Evolutionary conservation across 92 coral and sea anemone species (phyloP).

Genomic region (Zoanthus sociatus): DNA sequence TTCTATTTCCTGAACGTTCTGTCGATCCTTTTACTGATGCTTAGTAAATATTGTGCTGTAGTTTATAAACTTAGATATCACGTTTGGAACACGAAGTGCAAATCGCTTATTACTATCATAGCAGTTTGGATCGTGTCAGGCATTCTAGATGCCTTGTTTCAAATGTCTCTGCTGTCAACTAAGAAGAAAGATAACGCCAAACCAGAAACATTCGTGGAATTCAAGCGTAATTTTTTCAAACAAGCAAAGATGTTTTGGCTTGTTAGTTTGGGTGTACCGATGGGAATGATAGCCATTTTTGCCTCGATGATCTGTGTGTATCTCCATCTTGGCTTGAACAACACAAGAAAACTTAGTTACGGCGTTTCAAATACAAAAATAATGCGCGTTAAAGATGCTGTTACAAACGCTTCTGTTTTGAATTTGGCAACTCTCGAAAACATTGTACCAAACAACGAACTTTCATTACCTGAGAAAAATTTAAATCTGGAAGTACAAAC

Average conservation of each 20-base stretch:
- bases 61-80: slow-evolving; percentile 20
- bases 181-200: background rate
- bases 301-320: slow-evolving; percentile 1
- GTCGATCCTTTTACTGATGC: slow-evolving; percentile 27
- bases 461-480: background rate
- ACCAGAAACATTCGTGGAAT: background rate
- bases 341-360: background rate
- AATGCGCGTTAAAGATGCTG: background rate
- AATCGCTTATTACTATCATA: background rate
- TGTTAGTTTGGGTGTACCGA: background rate
- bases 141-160: slow-evolving; percentile 3
- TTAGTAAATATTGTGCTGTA: slow-evolving; percentile 27
- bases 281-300: slow-evolving; percentile 20
- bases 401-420: background rate
- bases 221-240: slow-evolving; percentile 8
- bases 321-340: background rate
- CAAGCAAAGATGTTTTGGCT: slow-evolving; percentile 9
- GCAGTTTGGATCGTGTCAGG: slow-evolving; percentile 11
- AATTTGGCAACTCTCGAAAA: background rate
- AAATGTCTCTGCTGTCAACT: slow-evolving; percentile 3
- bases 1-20: slow-evolving; percentile 31
- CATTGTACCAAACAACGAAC: background rate
- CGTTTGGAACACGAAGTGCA: slow-evolving; percentile 33
- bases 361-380: background rate
- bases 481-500: background rate